phyloP scores from a whole-genome alignment of 1,140 invertebrate species.

The Caligus rogercresseyi region DNA sequence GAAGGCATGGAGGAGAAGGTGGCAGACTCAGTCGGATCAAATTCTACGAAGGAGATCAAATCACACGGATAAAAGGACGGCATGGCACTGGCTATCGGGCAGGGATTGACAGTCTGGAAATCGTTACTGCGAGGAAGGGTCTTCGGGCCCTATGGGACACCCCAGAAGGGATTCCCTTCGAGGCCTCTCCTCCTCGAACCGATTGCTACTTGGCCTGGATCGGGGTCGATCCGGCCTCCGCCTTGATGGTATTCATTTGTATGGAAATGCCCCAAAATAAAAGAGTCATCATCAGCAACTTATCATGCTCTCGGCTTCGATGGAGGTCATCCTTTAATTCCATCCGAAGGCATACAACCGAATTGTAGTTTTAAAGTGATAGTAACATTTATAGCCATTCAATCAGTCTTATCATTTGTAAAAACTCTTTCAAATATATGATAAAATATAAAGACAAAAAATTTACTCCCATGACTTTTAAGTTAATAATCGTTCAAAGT shows the following conservation, averaged over 20 bases:
- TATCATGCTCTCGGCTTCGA: neutral
- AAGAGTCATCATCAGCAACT: neutral
- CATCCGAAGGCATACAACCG: too few relatives aligned
- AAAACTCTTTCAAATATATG: too few relatives aligned
- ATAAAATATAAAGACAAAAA: too few relatives aligned
- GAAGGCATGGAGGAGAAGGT: slow-evolving; percentile 5
- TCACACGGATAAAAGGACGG: neutral
- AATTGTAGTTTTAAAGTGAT: too few relatives aligned
- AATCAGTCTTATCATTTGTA: too few relatives aligned
- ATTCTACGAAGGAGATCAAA: slow-evolving; percentile 8
- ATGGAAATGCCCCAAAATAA: slow-evolving; percentile 12
- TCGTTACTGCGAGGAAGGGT: neutral
- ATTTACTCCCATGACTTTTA: too few relatives aligned
- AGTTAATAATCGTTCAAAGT: too few relatives aligned
- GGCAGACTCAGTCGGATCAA: neutral
- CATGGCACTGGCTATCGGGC: slow-evolving; percentile 1
- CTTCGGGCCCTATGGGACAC: neutral
- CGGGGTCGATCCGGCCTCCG: neutral
- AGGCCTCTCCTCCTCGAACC: neutral
- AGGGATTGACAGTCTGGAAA: neutral
- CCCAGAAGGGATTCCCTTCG: neutral
- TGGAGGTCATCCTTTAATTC: neutral
- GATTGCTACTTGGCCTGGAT: slow-evolving; percentile 14
- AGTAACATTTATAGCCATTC: too few relatives aligned
- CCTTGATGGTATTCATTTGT: neutral